Base-by-base conservation (phyloP, 1,140 invertebrate genomes). In the Drosophila pseudoananassae region DNA sequence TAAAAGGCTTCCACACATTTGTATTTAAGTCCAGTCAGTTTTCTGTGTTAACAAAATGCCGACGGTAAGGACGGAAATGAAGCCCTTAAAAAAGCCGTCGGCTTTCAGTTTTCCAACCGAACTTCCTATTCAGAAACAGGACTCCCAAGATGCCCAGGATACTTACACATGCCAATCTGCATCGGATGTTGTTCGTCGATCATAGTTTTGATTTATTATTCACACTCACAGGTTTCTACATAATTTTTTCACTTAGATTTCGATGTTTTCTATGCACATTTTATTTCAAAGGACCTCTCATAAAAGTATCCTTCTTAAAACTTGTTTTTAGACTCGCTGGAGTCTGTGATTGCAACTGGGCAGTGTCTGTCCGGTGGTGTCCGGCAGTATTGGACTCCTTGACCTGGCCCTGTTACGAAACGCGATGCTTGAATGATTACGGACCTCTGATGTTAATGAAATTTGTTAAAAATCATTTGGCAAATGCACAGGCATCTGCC, bases 381-480 rank as follows among this genome's bases (percentile, higher is more conserved):
- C 56, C 73, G 63, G 58, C 53, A 66, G 60, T 70, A 66, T 75
- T 38, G 68, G 47, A 59, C 54, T 36, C 20, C 12, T 57, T 54
- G 71, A 63, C 53, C 70, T 53, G 47, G 69, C 68, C 69, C 63
- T 82, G 82, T 80, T 80, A 84, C 73, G 71, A 89, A 90, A 89
- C 80, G 84, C 84, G 84, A 88, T 91, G 89, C 89, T 91, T 91
- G 89, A 90, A 83, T 91, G 89, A 91, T 91, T 91, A 90, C 89
- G 78, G 76, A 83, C 84, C 89, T 91, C 89, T 91, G 89, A 89
- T 84, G 84, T 89, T 90, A 91, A 89, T 89, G 84, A 83, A 89
- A 90, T 87, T 89, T 90, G 89, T 88, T 79, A 89, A 90, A 90
- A 87, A 89, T 89, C 83, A 82, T 78, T 85, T 90, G 64, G 46